Conservation (phyloP, 2,113 vertebrate species). For the Myxocyprinus asiaticus region DNA sequence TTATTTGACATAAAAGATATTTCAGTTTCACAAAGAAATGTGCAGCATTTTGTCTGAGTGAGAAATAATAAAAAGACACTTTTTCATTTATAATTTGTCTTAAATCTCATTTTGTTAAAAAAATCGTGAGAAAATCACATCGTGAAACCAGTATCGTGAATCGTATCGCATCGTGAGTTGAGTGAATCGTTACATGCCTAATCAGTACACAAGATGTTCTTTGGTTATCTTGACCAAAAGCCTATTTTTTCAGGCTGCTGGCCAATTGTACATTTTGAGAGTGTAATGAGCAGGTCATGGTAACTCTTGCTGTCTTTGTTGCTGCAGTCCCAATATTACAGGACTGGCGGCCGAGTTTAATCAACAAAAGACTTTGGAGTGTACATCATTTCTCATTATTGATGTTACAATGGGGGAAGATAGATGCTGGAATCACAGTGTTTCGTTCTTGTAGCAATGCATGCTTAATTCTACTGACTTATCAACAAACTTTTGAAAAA, state of each 20-base stretch:
- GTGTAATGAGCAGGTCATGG: slow-evolving; percentile 16
- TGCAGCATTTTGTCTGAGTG: too few species aligned
- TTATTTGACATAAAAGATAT: too few species aligned
- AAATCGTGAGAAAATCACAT: too few species aligned
- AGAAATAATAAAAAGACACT: too few species aligned
- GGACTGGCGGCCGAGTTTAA: slow-evolving; percentile 12
- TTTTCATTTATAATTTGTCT: too few species aligned
- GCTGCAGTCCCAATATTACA: slow-evolving; percentile 28
- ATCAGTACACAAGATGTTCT: slow-evolving; percentile 34
- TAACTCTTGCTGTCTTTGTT: slow-evolving; percentile 14
- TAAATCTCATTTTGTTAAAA: too few species aligned
- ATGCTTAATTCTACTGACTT: neutral
- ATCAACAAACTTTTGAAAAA: neutral
- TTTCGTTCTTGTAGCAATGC: neutral
- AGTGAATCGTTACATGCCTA: too few species aligned
- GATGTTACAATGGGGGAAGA: slow-evolving; percentile 21
- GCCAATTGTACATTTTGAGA: slow-evolving; percentile 39
- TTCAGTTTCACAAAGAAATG: too few species aligned
- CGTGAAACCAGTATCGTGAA: too few species aligned
- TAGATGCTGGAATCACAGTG: slow-evolving; percentile 17
- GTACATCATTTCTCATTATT: slow-evolving; percentile 38
- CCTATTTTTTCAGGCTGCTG: slow-evolving; percentile 43
- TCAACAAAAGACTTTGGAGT: slow-evolving; percentile 35
- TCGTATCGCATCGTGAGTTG: too few species aligned
- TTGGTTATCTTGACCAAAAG: slow-evolving; percentile 3